Conservation (phyloP, 2,797 vertebrate species). For the Gambusia yucatana region DNA sequence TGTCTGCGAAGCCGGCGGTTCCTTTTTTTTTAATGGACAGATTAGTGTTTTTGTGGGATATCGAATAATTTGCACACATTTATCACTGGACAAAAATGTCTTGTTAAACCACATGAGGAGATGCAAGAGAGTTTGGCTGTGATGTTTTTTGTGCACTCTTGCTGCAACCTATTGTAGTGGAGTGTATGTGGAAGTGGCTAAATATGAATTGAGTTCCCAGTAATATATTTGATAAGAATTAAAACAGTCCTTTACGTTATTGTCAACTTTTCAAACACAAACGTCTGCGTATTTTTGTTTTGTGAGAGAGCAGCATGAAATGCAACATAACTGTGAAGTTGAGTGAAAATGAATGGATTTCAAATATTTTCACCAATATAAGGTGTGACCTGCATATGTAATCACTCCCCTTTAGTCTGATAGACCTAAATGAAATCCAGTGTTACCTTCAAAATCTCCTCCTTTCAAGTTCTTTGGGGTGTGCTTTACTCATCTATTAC, state of each 20-base stretch:
- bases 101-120: conserved; percentile 51
- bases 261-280: neutral
- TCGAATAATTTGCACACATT: conserved; percentile 65
- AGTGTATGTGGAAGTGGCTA: conserved; percentile 20
- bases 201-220: conserved; percentile 42
- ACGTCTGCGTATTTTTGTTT: neutral
- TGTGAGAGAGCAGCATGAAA: neutral
- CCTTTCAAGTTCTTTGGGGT: neutral
- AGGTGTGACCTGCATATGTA: neutral
- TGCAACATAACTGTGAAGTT: neutral
- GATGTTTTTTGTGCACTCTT: conserved; percentile 45
- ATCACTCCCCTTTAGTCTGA: neutral
- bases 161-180: conserved; percentile 30
- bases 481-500: neutral
- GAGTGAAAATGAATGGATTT: neutral
- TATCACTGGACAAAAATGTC: conserved; percentile 47
- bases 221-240: conserved; percentile 37
- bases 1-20: conserved; percentile 53
- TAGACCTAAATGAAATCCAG: neutral
- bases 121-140: conserved; percentile 38
- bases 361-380: neutral
- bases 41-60: conserved; percentile 59
- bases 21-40: conserved; percentile 40
- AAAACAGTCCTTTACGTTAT: neutral
- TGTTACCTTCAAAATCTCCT: neutral